Percentiles rank a stretch among this genome's conserved stretches.
These are phyloP conservation scores for Podilymbus podiceps DNA, from an alignment of 2,113 vertebrate species.

Conservation along the genomic window DNA sequence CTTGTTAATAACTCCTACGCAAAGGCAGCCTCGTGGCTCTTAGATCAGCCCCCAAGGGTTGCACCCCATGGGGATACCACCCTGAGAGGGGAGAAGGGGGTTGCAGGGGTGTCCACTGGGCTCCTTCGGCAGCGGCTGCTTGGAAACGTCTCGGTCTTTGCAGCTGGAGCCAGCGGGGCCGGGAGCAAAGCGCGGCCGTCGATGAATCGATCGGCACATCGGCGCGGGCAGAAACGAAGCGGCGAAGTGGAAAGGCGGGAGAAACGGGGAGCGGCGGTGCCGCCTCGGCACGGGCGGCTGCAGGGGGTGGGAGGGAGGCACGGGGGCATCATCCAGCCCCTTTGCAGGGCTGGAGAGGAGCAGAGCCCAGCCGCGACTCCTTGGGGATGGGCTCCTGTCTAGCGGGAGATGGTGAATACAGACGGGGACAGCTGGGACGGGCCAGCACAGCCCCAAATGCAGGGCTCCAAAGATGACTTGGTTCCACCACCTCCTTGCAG, in stretches of 20 bases:
- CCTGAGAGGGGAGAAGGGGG: background rate
- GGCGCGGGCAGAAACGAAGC: background rate
- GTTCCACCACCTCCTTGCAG: background rate
- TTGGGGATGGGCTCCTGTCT: background rate
- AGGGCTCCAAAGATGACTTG: background rate
- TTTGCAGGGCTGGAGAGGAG: background rate
- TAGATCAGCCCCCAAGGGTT: background rate
- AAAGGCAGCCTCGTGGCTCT: background rate
- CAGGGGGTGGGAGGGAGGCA: background rate
- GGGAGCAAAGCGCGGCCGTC: background rate
- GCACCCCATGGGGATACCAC: background rate
- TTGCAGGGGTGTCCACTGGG: background rate
- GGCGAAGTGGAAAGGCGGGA: background rate
- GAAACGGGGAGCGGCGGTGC: background rate
- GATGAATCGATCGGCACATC: background rate
- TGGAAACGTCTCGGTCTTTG: background rate
- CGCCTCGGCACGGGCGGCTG: rapidly evolving
- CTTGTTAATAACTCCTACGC: background rate
- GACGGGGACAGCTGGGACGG: rapidly evolving
- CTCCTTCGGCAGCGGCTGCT: background rate
- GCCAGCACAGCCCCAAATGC: background rate
- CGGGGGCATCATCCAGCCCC: background rate
- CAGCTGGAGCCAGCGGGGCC: background rate
- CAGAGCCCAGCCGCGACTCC: background rate
- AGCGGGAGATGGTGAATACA: background rate